A percentile compares a stretch with the other conserved stretches of the same genome.
These are phyloP conservation scores for Masnerella sp. DNA, from an alignment of 2,888 invertebrate genomes.

Conservation along the genomic window DNA sequence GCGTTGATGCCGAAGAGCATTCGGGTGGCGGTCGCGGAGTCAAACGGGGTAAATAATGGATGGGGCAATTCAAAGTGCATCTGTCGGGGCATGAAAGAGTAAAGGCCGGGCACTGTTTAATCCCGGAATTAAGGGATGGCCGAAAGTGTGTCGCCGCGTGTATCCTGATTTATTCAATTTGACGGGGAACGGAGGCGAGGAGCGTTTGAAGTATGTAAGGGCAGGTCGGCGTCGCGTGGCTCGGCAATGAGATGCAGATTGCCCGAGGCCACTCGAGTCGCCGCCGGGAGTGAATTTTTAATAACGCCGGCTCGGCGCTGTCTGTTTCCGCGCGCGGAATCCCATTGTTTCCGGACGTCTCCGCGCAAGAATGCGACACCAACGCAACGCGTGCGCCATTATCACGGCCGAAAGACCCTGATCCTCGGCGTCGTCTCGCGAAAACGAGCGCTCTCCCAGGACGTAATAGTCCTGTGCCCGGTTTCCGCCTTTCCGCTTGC, in stretches of 20 bases:
- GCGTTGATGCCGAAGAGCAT: no score
- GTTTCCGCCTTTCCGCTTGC: constrained; percentile 35
- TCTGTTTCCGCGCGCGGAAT: constrained; percentile 62
- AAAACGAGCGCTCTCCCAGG: constrained; percentile 37
- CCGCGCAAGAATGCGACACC: constrained; percentile 65
- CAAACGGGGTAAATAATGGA: constrained; percentile 10
- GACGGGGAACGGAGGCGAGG: constrained; percentile 29
- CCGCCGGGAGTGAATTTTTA: constrained; percentile 76
- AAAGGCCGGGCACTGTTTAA: constrained; percentile 29
- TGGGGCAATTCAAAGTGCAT: constrained; percentile 19
- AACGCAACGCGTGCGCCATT: constrained; percentile 65
- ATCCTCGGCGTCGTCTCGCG: constrained; percentile 52
- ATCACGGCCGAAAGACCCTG: constrained; percentile 61
- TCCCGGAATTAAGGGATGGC: constrained; percentile 28
- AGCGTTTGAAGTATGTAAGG: constrained; percentile 49
- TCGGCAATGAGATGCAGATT: constrained; percentile 78
- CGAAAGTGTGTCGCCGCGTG: constrained; percentile 39
- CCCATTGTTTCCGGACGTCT: constrained; percentile 70
- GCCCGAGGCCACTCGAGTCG: constrained; percentile 76
- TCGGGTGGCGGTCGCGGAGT: no score
- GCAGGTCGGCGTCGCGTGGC: constrained; percentile 20
- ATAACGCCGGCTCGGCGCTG: constrained; percentile 72
- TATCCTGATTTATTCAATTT: constrained; percentile 42
- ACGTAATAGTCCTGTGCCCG: constrained; percentile 33
- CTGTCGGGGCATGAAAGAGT: constrained; percentile 15